phyloP scores from a whole-genome alignment of 2,113 vertebrate genomes.

The Antechinus flavipes region DNA sequence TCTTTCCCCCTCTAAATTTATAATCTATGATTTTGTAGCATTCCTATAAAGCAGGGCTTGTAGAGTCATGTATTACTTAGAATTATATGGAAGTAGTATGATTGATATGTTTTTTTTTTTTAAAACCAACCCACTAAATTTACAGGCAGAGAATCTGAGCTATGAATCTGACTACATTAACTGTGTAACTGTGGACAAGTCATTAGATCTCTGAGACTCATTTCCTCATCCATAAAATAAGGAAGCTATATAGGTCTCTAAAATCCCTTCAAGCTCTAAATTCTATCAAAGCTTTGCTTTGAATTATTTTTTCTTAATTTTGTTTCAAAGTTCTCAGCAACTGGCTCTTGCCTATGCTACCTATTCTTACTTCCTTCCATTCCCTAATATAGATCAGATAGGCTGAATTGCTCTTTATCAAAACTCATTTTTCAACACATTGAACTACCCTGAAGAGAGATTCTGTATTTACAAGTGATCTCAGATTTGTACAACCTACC shows the following conservation, averaged over 20 bases:
- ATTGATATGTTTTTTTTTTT: background rate
- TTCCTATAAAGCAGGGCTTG: background rate
- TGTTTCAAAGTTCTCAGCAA: constrained; percentile 21
- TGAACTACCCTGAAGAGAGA: background rate
- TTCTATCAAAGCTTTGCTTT: background rate
- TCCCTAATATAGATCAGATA: constrained; percentile 11
- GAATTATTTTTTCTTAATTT: background rate
- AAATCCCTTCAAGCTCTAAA: background rate
- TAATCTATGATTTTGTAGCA: background rate
- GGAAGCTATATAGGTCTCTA: background rate
- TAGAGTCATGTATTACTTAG: background rate
- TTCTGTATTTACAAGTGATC: constrained; percentile 43
- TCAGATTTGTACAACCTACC: constrained; percentile 1
- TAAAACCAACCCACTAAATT: background rate
- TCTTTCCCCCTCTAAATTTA: background rate
- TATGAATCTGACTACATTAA: background rate
- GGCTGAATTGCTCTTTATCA: constrained; percentile 45
- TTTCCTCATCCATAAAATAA: background rate
- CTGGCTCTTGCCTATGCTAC: constrained; percentile 17
- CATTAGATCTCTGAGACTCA: background rate
- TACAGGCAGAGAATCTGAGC: background rate
- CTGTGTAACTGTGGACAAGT: background rate
- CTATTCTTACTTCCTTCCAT: constrained; percentile 8
- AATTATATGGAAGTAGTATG: background rate
- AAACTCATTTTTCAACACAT: background rate